Evolutionary conservation across 2,888 invertebrate genomes (phyloP), one percentile per base, ranked within the genome.

Genomic region (Monopis laevigella): DNA sequence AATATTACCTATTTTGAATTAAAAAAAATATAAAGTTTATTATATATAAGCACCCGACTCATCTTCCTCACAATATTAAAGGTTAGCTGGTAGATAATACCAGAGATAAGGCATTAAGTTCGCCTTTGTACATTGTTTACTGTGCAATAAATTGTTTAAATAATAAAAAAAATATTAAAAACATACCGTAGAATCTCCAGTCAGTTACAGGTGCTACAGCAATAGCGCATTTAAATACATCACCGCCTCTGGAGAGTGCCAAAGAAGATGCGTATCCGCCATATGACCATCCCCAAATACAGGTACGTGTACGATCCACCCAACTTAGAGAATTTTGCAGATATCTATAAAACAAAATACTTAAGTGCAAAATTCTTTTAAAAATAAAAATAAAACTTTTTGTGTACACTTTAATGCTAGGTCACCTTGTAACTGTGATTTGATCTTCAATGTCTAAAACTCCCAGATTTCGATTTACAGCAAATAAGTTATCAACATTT

Each of bases 121-220:
- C n/a, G n/a, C n/a, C n/a, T n/a, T n/a, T n/a, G n/a, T n/a, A n/a
- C n/a, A n/a, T n/a, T n/a, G n/a, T n/a, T n/a, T n/a, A n/a, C n/a
- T n/a, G n/a, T n/a, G n/a, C n/a, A n/a, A n/a, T n/a, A n/a, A n/a
- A n/a, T n/a, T n/a, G n/a, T n/a, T n/a, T n/a, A n/a, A n/a, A n/a
- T n/a, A n/a, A n/a, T n/a, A n/a, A n/a, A n/a, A n/a, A n/a, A n/a
- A 24, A 5, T 24, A 7, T 24, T 24, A 24, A 7, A 10, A 24
- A 24, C 19, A 63, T 83, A 96, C 97, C 97, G 64, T 98, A 98
- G 67, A 93, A 92, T 24, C 89, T 81, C 96, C 98, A 98, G 71
- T 96, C 96, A 1, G 95, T 96, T 11, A 98, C 97, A 0, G 98
- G 98, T 1, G 98, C 98, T 7, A 98, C 95, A 2, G 96, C 92